Evolutionary conservation across 2,797 vertebrate species (phyloP).

Genomic region (Perodicticus potto): DNA sequence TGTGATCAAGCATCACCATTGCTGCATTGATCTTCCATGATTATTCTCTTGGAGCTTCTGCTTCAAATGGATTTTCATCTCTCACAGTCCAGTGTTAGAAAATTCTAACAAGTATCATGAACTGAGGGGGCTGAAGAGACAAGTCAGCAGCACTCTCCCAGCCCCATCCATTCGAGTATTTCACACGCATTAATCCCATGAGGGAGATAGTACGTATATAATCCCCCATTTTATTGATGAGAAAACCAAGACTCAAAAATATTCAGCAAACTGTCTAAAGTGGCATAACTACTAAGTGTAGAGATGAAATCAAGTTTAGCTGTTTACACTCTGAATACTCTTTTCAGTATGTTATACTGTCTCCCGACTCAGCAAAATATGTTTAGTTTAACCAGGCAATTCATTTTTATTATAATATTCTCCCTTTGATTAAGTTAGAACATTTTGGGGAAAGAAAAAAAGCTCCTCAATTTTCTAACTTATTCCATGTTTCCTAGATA

Average conservation of each 20-base stretch:
- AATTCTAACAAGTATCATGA: not conserved
- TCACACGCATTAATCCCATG: not conserved
- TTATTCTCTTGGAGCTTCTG: not conserved
- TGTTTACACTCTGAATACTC: not conserved
- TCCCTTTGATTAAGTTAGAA: not conserved
- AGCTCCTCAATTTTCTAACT: conserved; percentile 47
- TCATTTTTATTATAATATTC: not conserved
- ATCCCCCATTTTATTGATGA: not conserved
- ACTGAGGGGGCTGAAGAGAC: conserved; percentile 1
- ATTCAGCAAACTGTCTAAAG: not conserved
- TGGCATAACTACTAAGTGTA: not conserved
- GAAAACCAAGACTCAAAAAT: conserved; percentile 31
- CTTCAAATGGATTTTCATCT: not conserved
- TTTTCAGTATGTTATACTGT: not conserved
- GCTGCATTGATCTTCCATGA: not conserved
- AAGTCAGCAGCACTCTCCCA: not conserved
- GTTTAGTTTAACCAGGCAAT: not conserved
- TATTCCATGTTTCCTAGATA: conserved; percentile 21
- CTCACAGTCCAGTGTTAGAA: not conserved
- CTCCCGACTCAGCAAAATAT: not conserved
- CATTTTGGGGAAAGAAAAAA: conserved; percentile 37
- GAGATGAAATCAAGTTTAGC: not conserved
- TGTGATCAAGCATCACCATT: not conserved
- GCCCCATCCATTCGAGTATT: not conserved
- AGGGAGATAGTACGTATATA: not conserved